These are phyloP conservation scores for Chirona hameri DNA, from an alignment of 2,888 invertebrate genomes.

Conservation along the genomic window DNA sequence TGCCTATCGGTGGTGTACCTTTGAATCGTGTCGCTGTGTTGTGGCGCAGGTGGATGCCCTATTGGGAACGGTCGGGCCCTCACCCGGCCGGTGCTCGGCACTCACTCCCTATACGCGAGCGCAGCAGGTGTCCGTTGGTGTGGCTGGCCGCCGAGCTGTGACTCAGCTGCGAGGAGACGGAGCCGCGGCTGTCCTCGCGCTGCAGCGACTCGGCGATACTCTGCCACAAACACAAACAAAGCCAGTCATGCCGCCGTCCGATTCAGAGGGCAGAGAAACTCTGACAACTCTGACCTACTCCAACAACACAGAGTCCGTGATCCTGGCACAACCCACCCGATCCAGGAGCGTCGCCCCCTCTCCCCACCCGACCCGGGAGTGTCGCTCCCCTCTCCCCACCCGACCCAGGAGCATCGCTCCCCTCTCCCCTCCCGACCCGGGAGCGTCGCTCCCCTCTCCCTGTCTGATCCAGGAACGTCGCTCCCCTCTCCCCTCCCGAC, in stretches of 20 bases:
- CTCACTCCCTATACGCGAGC: not conserved
- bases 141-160: not conserved
- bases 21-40: too few species aligned
- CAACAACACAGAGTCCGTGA: not conserved
- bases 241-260: not conserved
- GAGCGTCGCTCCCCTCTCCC: too few species aligned
- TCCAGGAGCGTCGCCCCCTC: not conserved
- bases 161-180: not conserved
- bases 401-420: too few species aligned
- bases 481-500: too few species aligned
- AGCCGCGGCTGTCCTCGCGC: not conserved
- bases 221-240: not conserved
- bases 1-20: too few species aligned
- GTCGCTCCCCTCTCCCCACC: not conserved
- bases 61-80: too few species aligned
- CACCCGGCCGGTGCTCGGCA: too few species aligned
- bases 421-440: too few species aligned
- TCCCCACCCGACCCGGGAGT: not conserved
- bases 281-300: not conserved
- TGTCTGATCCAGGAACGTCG: too few species aligned
- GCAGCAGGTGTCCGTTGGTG: not conserved
- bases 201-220: not conserved
- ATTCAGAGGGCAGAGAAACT: not conserved
- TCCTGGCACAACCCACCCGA: not conserved
- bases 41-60: too few species aligned